Evolutionary conservation across 1,140 invertebrate genomes (phyloP), one percentile per base, ranked within the genome.

Genomic region (Chionoecetes opilio): DNA sequence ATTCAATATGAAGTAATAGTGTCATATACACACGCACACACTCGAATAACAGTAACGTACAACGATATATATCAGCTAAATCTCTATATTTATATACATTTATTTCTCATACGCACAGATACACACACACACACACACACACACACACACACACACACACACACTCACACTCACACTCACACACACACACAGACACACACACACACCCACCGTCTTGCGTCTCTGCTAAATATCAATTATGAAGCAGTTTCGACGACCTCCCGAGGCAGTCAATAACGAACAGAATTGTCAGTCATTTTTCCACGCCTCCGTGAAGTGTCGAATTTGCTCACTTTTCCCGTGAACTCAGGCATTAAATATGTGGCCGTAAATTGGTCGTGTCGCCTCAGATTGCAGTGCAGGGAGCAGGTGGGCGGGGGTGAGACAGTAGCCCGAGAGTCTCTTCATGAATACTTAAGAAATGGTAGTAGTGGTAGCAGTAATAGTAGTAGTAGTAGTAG

Each of bases 291-390:
- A 34, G 34, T 91, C 89, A 75, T 91, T 63, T 91, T 75, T 91
- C 34, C 89, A 38, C 75, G 89, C 31, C 38, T 75, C 46, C 89
- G 75, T 75, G 53, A 63, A 91, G 75, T 75, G 75, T 63, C 32
- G 89, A 26, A 75, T 91, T 75, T 91, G 89, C 89, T 91, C 89
- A 91, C 17, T 91, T 90, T 91, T 91, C 89, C 89, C 17, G 35
- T 75, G 89, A 91, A 91, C 75, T 91, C 89, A 26, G 29, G 26
- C 46, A 91, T 91, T 91, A 91, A 75, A 53, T 91, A 91, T 91
- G 89, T 91, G 75, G 34, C 53, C 89, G 75, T 91, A 91, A 91
- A 91, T 91, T 75, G 46, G n/a, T 32, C 31, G 34, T 75, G 75
- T 31, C 75, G 89, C 46, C 89, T 34, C 46, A 91, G 89, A 91